These are phyloP conservation scores for Nyctibius grandis DNA, from an alignment of 2,797 vertebrate species.

Conservation along the genomic window DNA sequence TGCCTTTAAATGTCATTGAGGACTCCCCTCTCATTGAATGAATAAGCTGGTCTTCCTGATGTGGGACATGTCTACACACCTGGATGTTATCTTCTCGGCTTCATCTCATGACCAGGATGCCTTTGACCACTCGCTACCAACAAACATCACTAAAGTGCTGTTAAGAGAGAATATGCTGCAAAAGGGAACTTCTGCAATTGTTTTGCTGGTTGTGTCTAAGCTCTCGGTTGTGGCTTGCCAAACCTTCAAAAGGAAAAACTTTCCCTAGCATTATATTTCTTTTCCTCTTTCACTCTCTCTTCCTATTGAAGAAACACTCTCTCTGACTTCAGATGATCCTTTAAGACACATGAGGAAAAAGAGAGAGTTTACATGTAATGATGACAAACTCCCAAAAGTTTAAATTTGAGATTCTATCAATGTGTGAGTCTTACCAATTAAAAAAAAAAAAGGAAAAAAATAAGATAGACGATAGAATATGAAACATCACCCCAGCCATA, in stretches of 20 bases:
- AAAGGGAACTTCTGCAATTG: not conserved
- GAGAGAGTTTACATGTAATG: not conserved
- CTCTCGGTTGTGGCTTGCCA: not conserved
- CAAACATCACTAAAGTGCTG: not conserved
- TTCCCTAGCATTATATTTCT: not conserved
- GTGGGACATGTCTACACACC: not conserved
- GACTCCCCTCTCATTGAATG: not conserved
- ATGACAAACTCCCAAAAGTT: not conserved
- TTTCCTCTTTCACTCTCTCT: not conserved
- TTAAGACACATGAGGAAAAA: not conserved
- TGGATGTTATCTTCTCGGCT: not conserved
- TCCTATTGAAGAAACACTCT: not conserved
- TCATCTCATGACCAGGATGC: not conserved
- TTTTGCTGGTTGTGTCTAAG: not conserved
- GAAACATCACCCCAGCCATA: not conserved
- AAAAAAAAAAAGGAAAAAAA: not conserved
- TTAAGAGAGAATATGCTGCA: not conserved
- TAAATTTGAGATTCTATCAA: not conserved
- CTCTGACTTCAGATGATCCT: not conserved
- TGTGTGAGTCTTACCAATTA: not conserved
- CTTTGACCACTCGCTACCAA: not conserved
- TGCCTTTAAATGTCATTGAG: not conserved
- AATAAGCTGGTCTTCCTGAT: not conserved
- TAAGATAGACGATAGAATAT: rapidly evolving
- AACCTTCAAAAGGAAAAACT: not conserved